Base-by-base conservation (phyloP, 1,140 invertebrate species). In the Aphaenogaster rudis region DNA sequence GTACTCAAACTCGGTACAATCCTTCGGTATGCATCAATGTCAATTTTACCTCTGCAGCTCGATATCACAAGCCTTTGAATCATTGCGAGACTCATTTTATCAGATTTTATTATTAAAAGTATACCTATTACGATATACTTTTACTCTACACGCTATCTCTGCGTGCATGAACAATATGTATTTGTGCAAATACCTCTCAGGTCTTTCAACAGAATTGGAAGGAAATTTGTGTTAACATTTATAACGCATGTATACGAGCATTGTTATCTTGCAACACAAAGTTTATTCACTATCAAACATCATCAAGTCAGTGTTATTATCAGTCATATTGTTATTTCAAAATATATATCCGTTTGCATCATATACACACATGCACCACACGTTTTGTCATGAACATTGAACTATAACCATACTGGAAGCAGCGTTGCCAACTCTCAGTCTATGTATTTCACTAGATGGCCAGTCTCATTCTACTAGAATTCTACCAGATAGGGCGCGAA, bases 71-170 rank as follows among this genome's bases (percentile, higher is more conserved):
- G 69, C 8, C 59, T 88, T 7, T 88, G 76, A 36, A 91, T 77
- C 21, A 36, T 67, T 21, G 79, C 48, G n/a, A n/a, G 50, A 86
- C 21, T 88, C 88, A 90, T 91, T 63, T 69, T 74, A 33, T 11
- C n/a, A 21, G 48, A 17, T 76, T 50, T 89, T 64, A n/a, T 52
- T 28, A n/a, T 45, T 21, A 48, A 67, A 9, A 33, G 11, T 72
- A 6, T 33, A 45, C 6, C 9, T 42, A 61, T 28, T 28, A 28
- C 8, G 21, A 2, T 59, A 59, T 21, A 54, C 42, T 69, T 50
- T 52, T 33, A 52, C 15, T 17, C 15, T 33, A 9, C 39, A 13
- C 0, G n/a, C 13, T 54, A 15, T 21, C n/a, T n/a, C 39, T 39
- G 5, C 36, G 4, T 2, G n/a, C 42, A 39, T 6, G 57, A 57